Base-by-base conservation (phyloP, 2,113 vertebrate species). In the Rhinolophus sinicus region DNA sequence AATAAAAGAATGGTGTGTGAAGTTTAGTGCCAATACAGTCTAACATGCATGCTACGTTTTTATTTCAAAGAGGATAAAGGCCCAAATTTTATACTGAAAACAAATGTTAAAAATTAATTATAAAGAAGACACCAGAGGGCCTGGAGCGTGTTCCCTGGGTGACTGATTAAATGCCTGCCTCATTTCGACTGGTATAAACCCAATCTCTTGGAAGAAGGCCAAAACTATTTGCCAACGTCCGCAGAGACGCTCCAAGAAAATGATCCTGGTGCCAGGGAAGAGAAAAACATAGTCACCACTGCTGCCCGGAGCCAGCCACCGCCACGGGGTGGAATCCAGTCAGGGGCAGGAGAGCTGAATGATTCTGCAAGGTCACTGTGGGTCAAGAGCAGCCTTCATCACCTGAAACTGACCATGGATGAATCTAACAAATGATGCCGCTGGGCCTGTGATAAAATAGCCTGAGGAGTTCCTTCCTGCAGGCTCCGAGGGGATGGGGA, bases 81-180 rank as follows among this genome's bases (percentile, higher is more conserved):
- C 97, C 92, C 97, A 97, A 70, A 95, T 97, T 97, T 97, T 97
- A 97, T 97, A 90, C 96, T 95, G 97, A 97, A 98, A 97, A 97
- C 97, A 97, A 97, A 97, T 88, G 97, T 96, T 96, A 97, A 96
- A 97, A 97, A 97, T 97, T 97, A 97, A 98, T 97, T 97, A 98
- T 95, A 98, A 98, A 98, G 98, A 98, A 97, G 97, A 98, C 98
- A 98, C 97, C 97, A 98, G 97, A 98, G 98, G 98, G 98, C 97
- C 97, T 88, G 50, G 77, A 98, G 98, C 97, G 95, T 97, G 98
- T 98, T 98, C 98, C 98, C 98, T 95, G 98, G 98, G 98, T 98
- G 98, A 98, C 98, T 98, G 98, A 98, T 98, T 98, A 98, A 98
- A 98, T 96, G 98, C 96, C 96, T 98, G 97, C 97, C 98, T 98